Evolutionary conservation across 1,140 invertebrate species (phyloP).

Genomic region (Gonioctena quinquepunctata): DNA sequence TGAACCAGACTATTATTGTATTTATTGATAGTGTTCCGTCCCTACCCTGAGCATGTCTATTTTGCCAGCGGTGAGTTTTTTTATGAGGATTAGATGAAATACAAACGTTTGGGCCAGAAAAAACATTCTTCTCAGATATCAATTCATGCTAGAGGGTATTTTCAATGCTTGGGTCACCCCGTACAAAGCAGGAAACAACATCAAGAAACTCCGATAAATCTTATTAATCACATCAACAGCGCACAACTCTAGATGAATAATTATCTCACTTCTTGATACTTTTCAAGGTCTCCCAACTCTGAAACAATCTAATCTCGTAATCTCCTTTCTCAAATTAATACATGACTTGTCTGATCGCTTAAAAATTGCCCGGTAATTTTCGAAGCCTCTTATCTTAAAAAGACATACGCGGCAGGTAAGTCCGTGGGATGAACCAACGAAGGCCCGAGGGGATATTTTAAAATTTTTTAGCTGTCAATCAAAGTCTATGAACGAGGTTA

Average conservation of each 20-base stretch:
- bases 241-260: conserved; percentile 9
- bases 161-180: neutral
- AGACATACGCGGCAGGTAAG: neutral
- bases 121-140: no score
- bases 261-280: conserved; percentile 16
- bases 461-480: conserved; percentile 14
- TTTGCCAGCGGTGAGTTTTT: no score
- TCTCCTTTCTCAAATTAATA: conserved; percentile 15
- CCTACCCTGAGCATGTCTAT: no score
- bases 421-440: neutral
- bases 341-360: conserved; percentile 20
- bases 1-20: no score
- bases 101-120: no score
- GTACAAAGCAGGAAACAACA: neutral
- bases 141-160: no score
- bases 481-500: conserved; percentile 14
- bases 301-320: conserved; percentile 18
- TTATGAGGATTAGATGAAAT: no score
- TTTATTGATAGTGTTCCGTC: no score
- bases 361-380: conserved; percentile 20
- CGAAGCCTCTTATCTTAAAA: neutral
- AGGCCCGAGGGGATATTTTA: neutral
- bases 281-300: conserved; percentile 14
- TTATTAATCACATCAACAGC: conserved; percentile 4
- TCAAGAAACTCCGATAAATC: conserved; percentile 5